A percentile compares a stretch with the other conserved stretches of the same genome.
These are phyloP conservation scores for Mystacornis crossleyi DNA, from an alignment of 2,113 vertebrate species.

Conservation along the genomic window DNA sequence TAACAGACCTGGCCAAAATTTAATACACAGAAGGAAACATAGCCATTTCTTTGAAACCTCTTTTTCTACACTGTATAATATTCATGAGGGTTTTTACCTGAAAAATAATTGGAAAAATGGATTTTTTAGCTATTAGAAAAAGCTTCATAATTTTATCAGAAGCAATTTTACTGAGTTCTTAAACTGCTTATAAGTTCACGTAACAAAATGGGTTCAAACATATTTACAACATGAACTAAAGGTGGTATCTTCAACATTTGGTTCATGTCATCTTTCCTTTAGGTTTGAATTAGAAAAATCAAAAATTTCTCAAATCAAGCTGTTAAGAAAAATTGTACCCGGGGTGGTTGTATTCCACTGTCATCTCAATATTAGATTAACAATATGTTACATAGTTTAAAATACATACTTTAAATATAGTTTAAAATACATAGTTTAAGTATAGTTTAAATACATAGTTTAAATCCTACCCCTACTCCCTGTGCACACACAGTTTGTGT, in stretches of 20 bases:
- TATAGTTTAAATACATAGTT: too few species aligned
- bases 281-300: not conserved
- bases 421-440: not conserved
- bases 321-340: not conserved
- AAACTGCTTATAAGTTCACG: not conserved
- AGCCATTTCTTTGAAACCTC: not conserved
- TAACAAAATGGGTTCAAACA: not conserved
- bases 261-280: not conserved
- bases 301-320: not conserved
- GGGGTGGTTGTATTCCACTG: rapidly evolving
- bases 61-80: not conserved
- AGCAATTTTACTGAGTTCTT: not conserved
- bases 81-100: not conserved
- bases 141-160: not conserved
- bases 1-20: not conserved
- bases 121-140: not conserved
- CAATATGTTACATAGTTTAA: not conserved
- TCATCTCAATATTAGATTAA: not conserved
- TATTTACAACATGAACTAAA: not conserved
- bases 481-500: too few species aligned
- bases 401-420: not conserved
- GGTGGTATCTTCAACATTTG: rapidly evolving
- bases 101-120: not conserved
- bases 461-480: not conserved
- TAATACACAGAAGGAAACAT: not conserved